Evolutionary conservation across 2,797 vertebrate species (phyloP).

Genomic region (Sternarchorhynchus goeldii): DNA sequence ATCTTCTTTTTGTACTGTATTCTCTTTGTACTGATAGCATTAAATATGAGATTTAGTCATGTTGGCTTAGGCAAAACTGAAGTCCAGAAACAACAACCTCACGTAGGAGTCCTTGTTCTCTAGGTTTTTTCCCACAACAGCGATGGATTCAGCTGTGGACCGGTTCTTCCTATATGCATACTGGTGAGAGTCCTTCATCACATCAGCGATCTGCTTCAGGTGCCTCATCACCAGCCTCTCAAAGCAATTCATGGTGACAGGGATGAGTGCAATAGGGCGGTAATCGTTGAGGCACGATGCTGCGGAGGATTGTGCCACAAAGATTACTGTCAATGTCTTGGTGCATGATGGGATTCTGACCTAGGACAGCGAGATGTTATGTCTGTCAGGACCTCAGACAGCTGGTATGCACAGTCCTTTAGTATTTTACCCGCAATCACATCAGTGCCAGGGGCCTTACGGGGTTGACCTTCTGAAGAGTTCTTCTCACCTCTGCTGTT

Average conservation of each 20-base stretch:
- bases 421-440: no score
- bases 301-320: not conserved
- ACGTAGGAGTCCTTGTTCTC: not conserved
- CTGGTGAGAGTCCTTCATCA: not conserved
- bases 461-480: no score
- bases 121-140: not conserved
- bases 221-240: not conserved
- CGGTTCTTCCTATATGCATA: not conserved
- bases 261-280: not conserved
- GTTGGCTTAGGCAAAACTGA: not conserved
- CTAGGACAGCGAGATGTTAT: not conserved
- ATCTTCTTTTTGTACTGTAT: no score
- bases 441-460: no score
- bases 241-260: not conserved
- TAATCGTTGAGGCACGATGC: not conserved
- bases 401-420: no score
- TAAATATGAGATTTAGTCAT: no score
- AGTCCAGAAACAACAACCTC: not conserved
- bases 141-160: not conserved
- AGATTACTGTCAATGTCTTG: not conserved
- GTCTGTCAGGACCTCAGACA: no score
- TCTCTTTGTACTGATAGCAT: no score
- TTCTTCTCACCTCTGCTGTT: no score
- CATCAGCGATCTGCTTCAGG: not conserved
- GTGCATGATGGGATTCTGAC: not conserved